Evolutionary conservation across 2,888 invertebrate genomes (phyloP), one percentile per base, ranked within the genome.

Genomic region (Drosophila hamatofila): DNA sequence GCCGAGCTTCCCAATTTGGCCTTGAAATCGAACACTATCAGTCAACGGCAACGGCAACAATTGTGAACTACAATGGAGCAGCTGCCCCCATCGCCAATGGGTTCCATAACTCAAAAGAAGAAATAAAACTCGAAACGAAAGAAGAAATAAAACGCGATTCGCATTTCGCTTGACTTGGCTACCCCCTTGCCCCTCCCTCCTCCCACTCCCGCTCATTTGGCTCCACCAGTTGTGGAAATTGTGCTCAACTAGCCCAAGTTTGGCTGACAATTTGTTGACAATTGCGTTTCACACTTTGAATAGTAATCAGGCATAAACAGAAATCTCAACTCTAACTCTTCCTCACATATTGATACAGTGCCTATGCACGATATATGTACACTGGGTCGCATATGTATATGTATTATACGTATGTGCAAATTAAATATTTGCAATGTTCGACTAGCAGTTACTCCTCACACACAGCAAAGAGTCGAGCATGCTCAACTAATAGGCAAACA

Each of bases 271-370:
- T 86, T 85, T 89, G 84, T 84, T 89, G 83, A 84, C 83, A 84
- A 84, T 88, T 87, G 85, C 89, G 78, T 74, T 89, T 89, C 88
- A 64, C 84, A 85, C 88, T 85, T 85, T 85, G 84, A 89, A 85
- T 85, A 85, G 74, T 75, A 89, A 85, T 59, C 83, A 78, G 67
- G 52, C 66, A 44, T 11, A 51, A 64, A 66, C 66, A 66, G 37
- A 37, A 67, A 68, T 25, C 46, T 27, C 25, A 25, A 55, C 56
- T 62, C 61, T 1, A 21, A 33, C 44, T 21, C 30, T 27, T 21
- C 21, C 35, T 21, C 25, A 25, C 49, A 54, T 27, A 14, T 33
- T 30, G 16, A 25, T 11, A 30, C 25, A 39, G 23, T 30, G 58
- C 37, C 35, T 39, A 48, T n/a, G 46, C 16, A 46, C 41, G 35